Conservation (phyloP, 2,888 invertebrate genomes). For the Boloria euphrosyne region DNA sequence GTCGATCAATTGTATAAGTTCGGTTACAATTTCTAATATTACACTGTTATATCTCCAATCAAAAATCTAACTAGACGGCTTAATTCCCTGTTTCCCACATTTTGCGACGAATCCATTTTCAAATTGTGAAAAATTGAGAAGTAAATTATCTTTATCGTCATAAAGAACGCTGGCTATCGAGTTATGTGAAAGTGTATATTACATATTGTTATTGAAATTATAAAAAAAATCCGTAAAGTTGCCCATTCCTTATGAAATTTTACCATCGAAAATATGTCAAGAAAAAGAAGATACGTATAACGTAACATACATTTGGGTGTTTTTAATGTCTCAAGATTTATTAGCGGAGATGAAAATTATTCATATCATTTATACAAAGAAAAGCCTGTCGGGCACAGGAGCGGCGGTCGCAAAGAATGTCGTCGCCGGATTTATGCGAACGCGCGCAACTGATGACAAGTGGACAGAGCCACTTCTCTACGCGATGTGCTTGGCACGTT, state of each 20-base stretch:
- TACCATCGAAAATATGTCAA: conserved; percentile 1
- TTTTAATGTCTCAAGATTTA: conserved; percentile 23
- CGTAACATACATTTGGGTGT: conserved; percentile 9
- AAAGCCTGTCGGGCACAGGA: conserved; percentile 52
- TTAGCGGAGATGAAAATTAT: conserved; percentile 27
- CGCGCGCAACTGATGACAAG: conserved; percentile 64
- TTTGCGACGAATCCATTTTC: too few relatives aligned
- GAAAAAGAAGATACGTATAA: conserved; percentile 5
- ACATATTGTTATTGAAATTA: conserved; percentile 1
- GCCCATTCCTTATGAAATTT: conserved; percentile 9
- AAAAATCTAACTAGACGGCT: too few relatives aligned
- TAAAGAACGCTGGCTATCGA: too few relatives aligned
- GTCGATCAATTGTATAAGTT: conserved; percentile 4
- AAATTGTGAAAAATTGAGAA: too few relatives aligned
- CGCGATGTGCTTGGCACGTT: conserved; percentile 60
- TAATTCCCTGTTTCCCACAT: too few relatives aligned
- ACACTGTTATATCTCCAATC: too few relatives aligned
- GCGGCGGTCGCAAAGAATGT: conserved; percentile 71
- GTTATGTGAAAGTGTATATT: too few relatives aligned
- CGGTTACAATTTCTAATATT: neutral
- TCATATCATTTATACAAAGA: conserved; percentile 34
- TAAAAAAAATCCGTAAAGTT: conserved; percentile 3
- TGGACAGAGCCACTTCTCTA: conserved; percentile 59
- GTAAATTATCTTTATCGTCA: too few relatives aligned
- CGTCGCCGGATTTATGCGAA: conserved; percentile 66